phyloP scores from a whole-genome alignment of 1,140 invertebrate species.

The Sycophila sp. region DNA sequence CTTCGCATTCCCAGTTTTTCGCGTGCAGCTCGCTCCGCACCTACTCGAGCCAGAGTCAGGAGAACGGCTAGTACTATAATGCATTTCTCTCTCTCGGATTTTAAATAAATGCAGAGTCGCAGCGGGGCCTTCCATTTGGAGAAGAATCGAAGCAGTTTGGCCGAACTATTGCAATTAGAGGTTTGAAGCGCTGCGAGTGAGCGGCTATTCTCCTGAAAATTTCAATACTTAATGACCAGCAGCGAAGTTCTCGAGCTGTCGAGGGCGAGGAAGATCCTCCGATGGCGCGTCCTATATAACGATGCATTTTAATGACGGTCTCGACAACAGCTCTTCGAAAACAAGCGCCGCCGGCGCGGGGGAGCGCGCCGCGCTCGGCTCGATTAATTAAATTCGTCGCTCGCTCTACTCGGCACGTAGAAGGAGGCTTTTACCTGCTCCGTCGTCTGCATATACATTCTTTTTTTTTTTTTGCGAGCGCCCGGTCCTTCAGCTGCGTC shows the following conservation, averaged over 20 bases:
- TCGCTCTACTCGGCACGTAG: neutral
- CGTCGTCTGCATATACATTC: too few relatives aligned
- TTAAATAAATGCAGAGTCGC: too few relatives aligned
- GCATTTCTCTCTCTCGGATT: too few relatives aligned
- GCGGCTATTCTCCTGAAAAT: constrained; percentile 4
- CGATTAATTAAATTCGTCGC: constrained; percentile 24
- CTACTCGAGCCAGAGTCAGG: too few relatives aligned
- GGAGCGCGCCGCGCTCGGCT: neutral
- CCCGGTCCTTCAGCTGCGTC: too few relatives aligned
- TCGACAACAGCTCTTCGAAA: neutral
- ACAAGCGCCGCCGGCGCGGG: too few relatives aligned
- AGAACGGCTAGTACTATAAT: too few relatives aligned
- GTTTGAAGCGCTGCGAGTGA: neutral
- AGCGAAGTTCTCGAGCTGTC: neutral
- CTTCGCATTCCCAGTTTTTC: constrained; percentile 17
- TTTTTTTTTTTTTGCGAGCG: too few relatives aligned
- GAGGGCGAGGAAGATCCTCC: neutral
- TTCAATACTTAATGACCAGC: constrained; percentile 32
- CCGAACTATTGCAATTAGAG: constrained; percentile 24
- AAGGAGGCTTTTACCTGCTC: too few relatives aligned
- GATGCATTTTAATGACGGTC: constrained; percentile 28
- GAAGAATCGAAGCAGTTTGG: neutral
- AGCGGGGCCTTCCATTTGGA: too few relatives aligned
- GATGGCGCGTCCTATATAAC: neutral
- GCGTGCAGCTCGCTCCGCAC: neutral